These are phyloP conservation scores for Patagioenas fasciata DNA, from an alignment of 2,113 vertebrate species.

Conservation along the genomic window DNA sequence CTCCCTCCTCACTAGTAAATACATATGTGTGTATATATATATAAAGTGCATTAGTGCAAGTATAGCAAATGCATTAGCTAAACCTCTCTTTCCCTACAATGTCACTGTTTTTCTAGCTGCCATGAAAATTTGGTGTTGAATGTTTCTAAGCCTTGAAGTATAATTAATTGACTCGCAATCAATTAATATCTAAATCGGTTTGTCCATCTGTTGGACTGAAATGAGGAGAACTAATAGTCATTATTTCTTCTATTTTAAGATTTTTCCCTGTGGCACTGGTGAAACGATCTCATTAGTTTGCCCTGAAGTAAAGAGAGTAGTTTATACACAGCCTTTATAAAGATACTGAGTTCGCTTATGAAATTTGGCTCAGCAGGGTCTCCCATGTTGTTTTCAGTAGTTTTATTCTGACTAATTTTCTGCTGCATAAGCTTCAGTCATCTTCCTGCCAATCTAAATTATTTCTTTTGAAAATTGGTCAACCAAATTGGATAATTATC, in stretches of 20 bases:
- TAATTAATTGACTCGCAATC: neutral
- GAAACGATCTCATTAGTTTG: neutral
- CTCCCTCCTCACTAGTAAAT: neutral
- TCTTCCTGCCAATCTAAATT: neutral
- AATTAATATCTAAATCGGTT: neutral
- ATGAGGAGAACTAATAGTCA: neutral
- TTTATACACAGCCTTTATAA: neutral
- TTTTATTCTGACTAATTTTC: neutral
- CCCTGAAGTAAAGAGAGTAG: neutral
- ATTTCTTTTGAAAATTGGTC: constrained; percentile 16
- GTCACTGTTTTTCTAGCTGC: neutral
- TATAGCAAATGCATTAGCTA: neutral
- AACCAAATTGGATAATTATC: constrained; percentile 1
- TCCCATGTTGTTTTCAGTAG: neutral
- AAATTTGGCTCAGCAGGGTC: neutral
- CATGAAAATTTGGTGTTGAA: neutral
- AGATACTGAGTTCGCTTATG: neutral
- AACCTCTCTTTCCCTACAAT: neutral
- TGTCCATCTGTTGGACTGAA: neutral
- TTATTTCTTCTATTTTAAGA: neutral
- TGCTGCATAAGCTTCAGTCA: neutral
- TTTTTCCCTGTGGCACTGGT: neutral
- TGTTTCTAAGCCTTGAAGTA: neutral
- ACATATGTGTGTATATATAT: neutral
- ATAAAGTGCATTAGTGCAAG: neutral